These are phyloP conservation scores for Sinohyriopsis cumingii DNA, from an alignment of 2,888 invertebrate species.

Conservation along the genomic window DNA sequence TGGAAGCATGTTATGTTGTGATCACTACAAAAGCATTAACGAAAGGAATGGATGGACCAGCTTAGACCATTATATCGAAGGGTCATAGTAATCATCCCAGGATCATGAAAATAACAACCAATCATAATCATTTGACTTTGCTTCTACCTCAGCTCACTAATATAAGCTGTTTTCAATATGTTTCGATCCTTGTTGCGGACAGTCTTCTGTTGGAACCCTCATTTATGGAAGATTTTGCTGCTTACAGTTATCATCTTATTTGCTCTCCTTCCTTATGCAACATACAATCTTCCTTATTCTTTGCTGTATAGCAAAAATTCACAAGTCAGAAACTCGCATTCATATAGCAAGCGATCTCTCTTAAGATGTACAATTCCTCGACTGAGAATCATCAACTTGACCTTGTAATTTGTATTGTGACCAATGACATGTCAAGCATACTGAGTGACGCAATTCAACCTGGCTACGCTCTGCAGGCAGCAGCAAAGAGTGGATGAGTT, in stretches of 20 bases:
- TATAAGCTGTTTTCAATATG: too few relatives aligned
- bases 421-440: conserved; percentile 44
- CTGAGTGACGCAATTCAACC: conserved; percentile 25
- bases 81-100: too few relatives aligned
- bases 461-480: conserved; percentile 57
- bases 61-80: too few relatives aligned
- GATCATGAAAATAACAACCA: too few relatives aligned
- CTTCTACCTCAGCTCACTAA: too few relatives aligned
- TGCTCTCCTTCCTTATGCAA: conserved; percentile 20
- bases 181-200: too few relatives aligned
- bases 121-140: too few relatives aligned
- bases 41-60: too few relatives aligned
- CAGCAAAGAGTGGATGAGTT: conserved; percentile 35
- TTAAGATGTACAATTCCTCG: conserved; percentile 4
- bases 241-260: conserved; percentile 15
- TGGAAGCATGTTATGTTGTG: too few relatives aligned
- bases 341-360: conserved; percentile 17
- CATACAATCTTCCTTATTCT: conserved; percentile 29
- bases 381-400: conserved; percentile 12
- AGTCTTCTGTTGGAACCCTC: not conserved
- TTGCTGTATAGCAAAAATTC: conserved; percentile 18
- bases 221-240: conserved; percentile 3
- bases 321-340: conserved; percentile 13
- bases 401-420: conserved; percentile 54
- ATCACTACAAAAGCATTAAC: too few relatives aligned